These are phyloP conservation scores for Leuctra nigra DNA, from an alignment of 2,888 invertebrate genomes.

Conservation along the genomic window DNA sequence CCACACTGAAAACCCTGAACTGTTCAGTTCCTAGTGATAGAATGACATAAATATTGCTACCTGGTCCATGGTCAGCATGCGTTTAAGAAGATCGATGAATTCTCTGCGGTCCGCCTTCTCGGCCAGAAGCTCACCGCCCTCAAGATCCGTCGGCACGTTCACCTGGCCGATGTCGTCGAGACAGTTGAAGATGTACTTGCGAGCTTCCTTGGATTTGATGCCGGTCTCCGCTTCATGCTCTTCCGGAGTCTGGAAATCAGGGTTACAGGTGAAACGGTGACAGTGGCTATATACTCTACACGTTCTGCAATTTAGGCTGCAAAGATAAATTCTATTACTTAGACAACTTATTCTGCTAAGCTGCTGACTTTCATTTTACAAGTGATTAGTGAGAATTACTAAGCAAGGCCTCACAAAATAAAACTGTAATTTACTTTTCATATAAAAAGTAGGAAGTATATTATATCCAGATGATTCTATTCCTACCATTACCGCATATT, in stretches of 20 bases:
- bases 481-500: too few species aligned
- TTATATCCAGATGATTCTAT: too few species aligned
- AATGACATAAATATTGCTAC: constrained; percentile 48
- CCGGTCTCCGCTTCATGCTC: constrained; percentile 97
- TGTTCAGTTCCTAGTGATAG: not conserved
- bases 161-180: constrained; percentile 97
- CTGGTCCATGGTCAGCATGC: constrained; percentile 98
- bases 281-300: too few species aligned
- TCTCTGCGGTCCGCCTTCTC: constrained; percentile 96
- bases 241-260: constrained; percentile 73
- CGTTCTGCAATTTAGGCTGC: too few species aligned
- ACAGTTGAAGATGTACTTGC: constrained; percentile 99
- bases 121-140: constrained; percentile 91
- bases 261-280: too few species aligned
- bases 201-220: constrained; percentile 97
- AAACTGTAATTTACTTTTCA: too few species aligned
- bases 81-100: constrained; percentile 94
- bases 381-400: too few species aligned
- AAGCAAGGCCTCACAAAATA: too few species aligned
- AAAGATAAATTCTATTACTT: too few species aligned
- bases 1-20: not conserved
- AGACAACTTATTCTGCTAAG: too few species aligned
- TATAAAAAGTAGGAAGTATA: too few species aligned
- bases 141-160: constrained; percentile 94
- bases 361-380: too few species aligned